Base-by-base conservation (phyloP, 2,113 vertebrate genomes). In the Nipponia nippon region DNA sequence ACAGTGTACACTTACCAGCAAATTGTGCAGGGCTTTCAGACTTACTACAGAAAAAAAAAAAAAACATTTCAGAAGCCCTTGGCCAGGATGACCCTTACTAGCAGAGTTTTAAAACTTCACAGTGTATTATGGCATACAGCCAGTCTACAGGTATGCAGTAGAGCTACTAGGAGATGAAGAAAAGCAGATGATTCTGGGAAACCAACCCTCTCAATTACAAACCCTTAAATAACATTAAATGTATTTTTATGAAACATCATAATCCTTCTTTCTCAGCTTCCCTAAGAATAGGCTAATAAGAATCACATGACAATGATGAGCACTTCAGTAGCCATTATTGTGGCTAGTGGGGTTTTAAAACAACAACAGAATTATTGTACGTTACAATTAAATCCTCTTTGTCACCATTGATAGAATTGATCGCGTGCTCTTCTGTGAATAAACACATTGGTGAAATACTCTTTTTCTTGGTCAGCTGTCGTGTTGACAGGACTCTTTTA, bases 401-500 rank as follows among this genome's bases (percentile, higher is more conserved):
- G 90, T 73, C 76, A 73, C 84, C 70, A 87, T 2, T 81, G 90
- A 79, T 50, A 73, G 73, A 91, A 81, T 53, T 71, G 80, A 94
- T 92, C 4, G 13, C 85, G 59, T 71, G 91, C 38, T 79, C 53
- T 77, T 94, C 70, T 83, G 88, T 1, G 4, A 77, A 92, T 86
- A 93, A 95, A 91, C 18, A 59, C 55, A 21, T 50, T 58, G 92
- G 87, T 38, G 62, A 92, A 94, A 92, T 69, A 84, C 53, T 77
- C 47, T 66, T 83, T 62, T 73, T 85, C 66, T 90, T 75, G 82
- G 84, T 89, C 86, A 93, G 83, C 79, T 91, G 79, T 61, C 81
- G 82, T 92, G 91, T 46, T 92, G 94, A 89, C 89, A 93, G 77
- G 30, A 61, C 58, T 94, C 84, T 76, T 63, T 92, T 75, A 93